Conservation (phyloP, 2,888 invertebrate species). For the Capitulum mitella region DNA sequence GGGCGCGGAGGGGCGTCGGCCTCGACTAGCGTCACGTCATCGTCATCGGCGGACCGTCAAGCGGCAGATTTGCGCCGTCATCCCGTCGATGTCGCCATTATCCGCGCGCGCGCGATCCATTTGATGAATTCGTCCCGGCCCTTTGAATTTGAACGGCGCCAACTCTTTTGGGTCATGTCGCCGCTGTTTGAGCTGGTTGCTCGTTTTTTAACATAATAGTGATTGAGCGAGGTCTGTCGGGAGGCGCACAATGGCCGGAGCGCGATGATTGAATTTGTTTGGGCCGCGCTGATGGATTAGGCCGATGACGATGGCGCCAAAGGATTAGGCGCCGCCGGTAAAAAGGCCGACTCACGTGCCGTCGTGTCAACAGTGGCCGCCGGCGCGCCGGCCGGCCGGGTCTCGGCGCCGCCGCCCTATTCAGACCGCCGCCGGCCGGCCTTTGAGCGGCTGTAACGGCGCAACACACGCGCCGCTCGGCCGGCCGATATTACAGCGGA, state of each 20-base stretch:
- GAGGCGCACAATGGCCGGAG: neutral
- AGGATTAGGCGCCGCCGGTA: conserved; percentile 16
- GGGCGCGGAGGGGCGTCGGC: too few species aligned
- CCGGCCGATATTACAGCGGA: too few species aligned
- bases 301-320: neutral
- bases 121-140: conserved; percentile 12
- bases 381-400: neutral
- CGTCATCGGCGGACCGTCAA: neutral
- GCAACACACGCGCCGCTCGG: too few species aligned
- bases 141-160: conserved; percentile 22
- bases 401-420: neutral
- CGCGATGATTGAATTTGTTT: conserved; percentile 19
- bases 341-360: conserved; percentile 7
- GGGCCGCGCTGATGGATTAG: conserved; percentile 14
- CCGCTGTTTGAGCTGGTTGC: neutral
- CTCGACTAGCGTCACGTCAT: neutral
- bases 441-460: too few species aligned
- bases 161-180: conserved; percentile 24
- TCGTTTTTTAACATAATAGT: conserved; percentile 18
- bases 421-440: neutral
- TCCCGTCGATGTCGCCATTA: neutral
- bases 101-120: neutral
- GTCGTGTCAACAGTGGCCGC: neutral
- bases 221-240: conserved; percentile 18
- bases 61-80: neutral